Evolutionary conservation across 1,140 invertebrate species (phyloP).

Genomic region (Reticulitermes speratus): DNA sequence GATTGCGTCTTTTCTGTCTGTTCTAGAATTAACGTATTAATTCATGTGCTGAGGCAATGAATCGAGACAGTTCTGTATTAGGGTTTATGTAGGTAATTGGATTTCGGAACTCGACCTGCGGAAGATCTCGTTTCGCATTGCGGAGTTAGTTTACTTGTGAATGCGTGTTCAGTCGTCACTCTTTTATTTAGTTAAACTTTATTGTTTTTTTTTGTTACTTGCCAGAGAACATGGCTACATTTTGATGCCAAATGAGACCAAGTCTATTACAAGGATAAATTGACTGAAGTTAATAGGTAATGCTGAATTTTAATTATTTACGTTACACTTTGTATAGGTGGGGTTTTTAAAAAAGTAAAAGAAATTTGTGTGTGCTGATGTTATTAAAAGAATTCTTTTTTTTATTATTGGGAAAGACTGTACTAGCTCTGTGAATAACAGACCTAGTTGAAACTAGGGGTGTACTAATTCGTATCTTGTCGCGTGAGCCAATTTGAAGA

Average conservation of each 20-base stretch:
- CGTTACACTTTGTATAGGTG: not conserved
- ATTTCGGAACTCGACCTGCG: not conserved
- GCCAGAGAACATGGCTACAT: not conserved
- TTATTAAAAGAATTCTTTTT: not conserved
- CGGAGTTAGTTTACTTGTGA: not conserved
- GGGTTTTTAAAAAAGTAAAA: not conserved
- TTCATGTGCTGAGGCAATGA: too few species aligned
- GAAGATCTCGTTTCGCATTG: not conserved
- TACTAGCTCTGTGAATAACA: slow-evolving; percentile 1
- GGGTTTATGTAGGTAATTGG: not conserved
- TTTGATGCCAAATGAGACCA: not conserved
- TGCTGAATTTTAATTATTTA: slow-evolving; percentile 9
- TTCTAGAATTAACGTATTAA: too few species aligned
- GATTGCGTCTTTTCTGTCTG: too few species aligned
- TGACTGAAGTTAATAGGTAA: not conserved
- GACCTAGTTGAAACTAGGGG: not conserved
- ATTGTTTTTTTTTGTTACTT: not conserved
- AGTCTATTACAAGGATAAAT: slow-evolving; percentile 13
- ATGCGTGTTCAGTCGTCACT: not conserved
- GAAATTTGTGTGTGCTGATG: not conserved
- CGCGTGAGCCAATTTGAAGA: too few species aligned
- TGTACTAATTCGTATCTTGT: not conserved
- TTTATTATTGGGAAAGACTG: not conserved
- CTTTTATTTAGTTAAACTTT: not conserved
- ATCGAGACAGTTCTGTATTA: not conserved